Conservation (phyloP, 2,113 vertebrate species). For the Oncorhynchus tshawytscha region DNA sequence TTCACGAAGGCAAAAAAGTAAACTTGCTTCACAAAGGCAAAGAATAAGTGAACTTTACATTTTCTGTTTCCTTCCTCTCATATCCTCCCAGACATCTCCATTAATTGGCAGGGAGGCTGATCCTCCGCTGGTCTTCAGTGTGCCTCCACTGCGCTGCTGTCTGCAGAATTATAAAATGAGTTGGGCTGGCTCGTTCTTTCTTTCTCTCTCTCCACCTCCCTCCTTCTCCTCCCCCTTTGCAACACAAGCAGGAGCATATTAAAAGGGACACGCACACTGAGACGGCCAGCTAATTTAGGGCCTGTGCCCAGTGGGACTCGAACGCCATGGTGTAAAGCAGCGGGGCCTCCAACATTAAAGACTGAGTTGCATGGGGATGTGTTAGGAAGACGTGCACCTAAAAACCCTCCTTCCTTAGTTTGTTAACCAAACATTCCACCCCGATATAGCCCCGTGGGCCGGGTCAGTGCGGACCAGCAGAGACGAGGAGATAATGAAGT, state of each 20-base stretch:
- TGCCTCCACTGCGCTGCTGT: not conserved
- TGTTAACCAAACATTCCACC: not conserved
- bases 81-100: slow-evolving; percentile 2
- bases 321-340: slow-evolving; percentile 35
- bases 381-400: not conserved
- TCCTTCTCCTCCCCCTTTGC: not conserved
- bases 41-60: slow-evolving; percentile 38
- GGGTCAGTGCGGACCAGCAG: slow-evolving; percentile 10
- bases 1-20: slow-evolving; percentile 64
- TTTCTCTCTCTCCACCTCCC: not conserved
- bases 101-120: not conserved
- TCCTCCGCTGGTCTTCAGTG: not conserved
- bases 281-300: slow-evolving; percentile 49
- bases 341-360: slow-evolving; percentile 14
- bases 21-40: slow-evolving; percentile 62
- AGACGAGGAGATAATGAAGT: slow-evolving; percentile 23
- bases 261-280: slow-evolving; percentile 48
- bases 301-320: slow-evolving; percentile 14
- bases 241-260: slow-evolving; percentile 43
- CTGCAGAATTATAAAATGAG: slow-evolving; percentile 11
- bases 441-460: slow-evolving; percentile 1
- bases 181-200: not conserved
- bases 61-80: not conserved
- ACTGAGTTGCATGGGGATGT: slow-evolving; percentile 34
- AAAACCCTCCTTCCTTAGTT: not conserved